Conservation (phyloP, 2,113 vertebrate genomes). For the Paracyprichromis sp. region DNA sequence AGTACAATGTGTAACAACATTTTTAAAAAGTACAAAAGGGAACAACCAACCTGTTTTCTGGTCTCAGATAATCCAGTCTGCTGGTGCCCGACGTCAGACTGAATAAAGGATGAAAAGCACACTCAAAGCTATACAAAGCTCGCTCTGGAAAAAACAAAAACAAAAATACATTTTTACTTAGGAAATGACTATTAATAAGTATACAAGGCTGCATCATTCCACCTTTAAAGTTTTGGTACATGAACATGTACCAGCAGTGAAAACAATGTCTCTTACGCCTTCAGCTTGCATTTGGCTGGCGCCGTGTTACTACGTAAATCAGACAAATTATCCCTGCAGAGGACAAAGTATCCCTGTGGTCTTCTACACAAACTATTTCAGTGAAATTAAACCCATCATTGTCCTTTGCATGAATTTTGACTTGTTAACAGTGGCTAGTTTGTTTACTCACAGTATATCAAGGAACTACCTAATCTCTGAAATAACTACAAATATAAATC, state of each 20-base stretch:
- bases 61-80: constrained; percentile 85
- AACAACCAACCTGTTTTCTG: constrained; percentile 85
- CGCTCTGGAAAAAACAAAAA: constrained; percentile 71
- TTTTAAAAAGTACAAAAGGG: neutral
- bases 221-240: neutral
- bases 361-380: neutral
- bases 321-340: neutral
- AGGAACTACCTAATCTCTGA: neutral
- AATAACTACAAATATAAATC: neutral
- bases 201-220: neutral
- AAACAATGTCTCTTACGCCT: neutral
- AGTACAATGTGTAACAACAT: neutral
- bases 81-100: constrained; percentile 87
- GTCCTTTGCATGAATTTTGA: neutral
- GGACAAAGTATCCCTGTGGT: neutral
- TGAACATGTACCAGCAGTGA: neutral
- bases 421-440: neutral
- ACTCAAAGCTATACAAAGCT: constrained; percentile 91
- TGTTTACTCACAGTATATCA: neutral
- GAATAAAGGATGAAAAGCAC: constrained; percentile 91
- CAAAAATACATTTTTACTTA: neutral
- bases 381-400: neutral
- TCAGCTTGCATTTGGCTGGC: neutral
- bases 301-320: neutral
- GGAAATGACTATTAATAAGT: neutral